Percentiles rank a stretch among this genome's conserved stretches.
Conservation (phyloP, 2,113 vertebrate genomes). For the Bos indicus region DNA sequence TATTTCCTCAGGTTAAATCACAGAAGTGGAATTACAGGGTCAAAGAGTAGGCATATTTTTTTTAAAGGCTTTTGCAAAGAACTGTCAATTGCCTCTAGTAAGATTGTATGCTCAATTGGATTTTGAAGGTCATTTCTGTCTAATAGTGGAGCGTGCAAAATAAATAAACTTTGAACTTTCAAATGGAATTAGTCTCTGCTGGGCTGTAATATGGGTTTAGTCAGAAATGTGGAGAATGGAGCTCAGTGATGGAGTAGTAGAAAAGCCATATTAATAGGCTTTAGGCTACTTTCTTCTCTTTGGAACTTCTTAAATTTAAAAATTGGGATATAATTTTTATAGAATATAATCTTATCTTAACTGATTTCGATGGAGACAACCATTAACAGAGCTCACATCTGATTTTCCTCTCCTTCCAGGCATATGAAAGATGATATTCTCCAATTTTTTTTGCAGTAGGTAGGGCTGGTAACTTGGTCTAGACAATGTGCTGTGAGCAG, state of each 20-base stretch:
- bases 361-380: background rate
- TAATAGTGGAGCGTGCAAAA: constrained; percentile 16
- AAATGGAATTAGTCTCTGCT: constrained; percentile 43
- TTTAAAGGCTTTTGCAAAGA: constrained; percentile 17
- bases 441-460: background rate
- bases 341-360: background rate
- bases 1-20: background rate
- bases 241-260: background rate
- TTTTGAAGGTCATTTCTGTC: constrained; percentile 62
- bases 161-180: constrained; percentile 66
- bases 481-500: background rate
- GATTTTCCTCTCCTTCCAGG: background rate
- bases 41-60: background rate
- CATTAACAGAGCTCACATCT: background rate
- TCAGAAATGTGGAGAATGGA: background rate
- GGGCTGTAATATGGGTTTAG: constrained; percentile 9
- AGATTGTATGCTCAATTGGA: constrained; percentile 16
- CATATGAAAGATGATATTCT: background rate
- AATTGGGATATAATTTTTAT: background rate
- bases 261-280: background rate
- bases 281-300: constrained; percentile 22
- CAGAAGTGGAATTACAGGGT: constrained; percentile 5
- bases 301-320: constrained; percentile 6
- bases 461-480: background rate
- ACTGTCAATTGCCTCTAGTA: constrained; percentile 15